Evolutionary conservation across 2,888 invertebrate genomes (phyloP).

Genomic region (Apodemia hepburni): DNA sequence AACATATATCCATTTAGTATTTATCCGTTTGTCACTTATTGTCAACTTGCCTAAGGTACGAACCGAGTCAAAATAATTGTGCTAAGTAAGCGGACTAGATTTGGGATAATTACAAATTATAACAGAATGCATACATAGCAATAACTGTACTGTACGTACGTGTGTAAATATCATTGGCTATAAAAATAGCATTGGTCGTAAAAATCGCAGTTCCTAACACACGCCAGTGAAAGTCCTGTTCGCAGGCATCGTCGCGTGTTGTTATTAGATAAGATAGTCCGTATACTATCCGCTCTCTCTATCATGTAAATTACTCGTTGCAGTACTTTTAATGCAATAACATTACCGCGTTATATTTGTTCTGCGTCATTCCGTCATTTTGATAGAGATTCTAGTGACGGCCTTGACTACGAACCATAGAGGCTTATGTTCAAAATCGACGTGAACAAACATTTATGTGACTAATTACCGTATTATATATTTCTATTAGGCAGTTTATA

Average conservation of each 20-base stretch:
- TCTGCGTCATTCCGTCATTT: not conserved
- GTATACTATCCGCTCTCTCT: conserved; percentile 33
- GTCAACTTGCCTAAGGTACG: too few relatives aligned
- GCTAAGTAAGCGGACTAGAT: too few relatives aligned
- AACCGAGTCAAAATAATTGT: too few relatives aligned
- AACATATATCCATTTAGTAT: too few relatives aligned
- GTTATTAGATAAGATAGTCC: conserved; percentile 35
- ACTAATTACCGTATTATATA: too few relatives aligned
- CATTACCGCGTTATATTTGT: conserved; percentile 3
- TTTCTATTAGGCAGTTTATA: too few relatives aligned
- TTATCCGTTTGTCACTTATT: too few relatives aligned
- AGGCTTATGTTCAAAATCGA: too few relatives aligned
- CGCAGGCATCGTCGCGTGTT: conserved; percentile 37
- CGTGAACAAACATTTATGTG: too few relatives aligned
- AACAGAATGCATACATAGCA: too few relatives aligned
- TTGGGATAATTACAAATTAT: too few relatives aligned
- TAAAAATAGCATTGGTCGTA: not conserved
- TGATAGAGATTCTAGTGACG: not conserved
- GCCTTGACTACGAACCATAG: not conserved
- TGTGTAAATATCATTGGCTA: not conserved
- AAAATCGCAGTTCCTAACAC: conserved; percentile 29
- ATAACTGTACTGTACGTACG: not conserved
- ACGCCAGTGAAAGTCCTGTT: conserved; percentile 54
- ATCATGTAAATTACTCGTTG: conserved; percentile 26
- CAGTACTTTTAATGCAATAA: conserved; percentile 5